These are phyloP conservation scores for Babylonia areolata DNA, from an alignment of 1,140 invertebrate species.

Conservation along the genomic window DNA sequence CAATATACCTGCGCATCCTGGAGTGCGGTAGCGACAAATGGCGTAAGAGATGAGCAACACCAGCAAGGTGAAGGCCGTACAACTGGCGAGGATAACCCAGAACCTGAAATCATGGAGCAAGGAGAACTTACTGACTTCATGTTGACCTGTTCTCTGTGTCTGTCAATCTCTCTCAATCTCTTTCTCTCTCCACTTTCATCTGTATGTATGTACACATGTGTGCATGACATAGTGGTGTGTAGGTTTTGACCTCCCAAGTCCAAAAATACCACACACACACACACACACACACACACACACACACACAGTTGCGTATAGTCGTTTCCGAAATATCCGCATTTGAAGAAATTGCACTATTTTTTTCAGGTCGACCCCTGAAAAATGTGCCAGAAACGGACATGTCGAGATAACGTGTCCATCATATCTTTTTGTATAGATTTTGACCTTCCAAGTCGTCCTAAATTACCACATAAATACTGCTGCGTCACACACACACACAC, in stretches of 20 bases:
- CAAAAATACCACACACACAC: not conserved
- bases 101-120: conserved; percentile 3
- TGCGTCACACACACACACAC: no score
- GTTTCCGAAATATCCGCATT: no score
- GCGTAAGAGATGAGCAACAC: conserved; percentile 13
- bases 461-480: not conserved
- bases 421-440: not conserved
- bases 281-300: no score
- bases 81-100: conserved; percentile 22
- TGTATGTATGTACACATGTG: not conserved
- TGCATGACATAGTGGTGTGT: not conserved
- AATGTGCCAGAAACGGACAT: no score
- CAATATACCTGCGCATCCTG: conserved; percentile 29
- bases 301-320: no score
- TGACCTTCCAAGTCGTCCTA: not conserved
- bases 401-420: not conserved
- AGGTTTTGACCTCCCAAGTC: not conserved
- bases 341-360: no score
- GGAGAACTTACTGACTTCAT: not conserved
- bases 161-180: no score
- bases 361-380: no score
- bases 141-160: no score
- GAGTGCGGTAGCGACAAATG: conserved; percentile 20
- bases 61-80: not conserved
- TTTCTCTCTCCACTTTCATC: no score